Percentiles rank a stretch among this genome's conserved stretches.
Evolutionary conservation across 2,888 invertebrate species (phyloP).

Genomic region (Tiphia femorata): DNA sequence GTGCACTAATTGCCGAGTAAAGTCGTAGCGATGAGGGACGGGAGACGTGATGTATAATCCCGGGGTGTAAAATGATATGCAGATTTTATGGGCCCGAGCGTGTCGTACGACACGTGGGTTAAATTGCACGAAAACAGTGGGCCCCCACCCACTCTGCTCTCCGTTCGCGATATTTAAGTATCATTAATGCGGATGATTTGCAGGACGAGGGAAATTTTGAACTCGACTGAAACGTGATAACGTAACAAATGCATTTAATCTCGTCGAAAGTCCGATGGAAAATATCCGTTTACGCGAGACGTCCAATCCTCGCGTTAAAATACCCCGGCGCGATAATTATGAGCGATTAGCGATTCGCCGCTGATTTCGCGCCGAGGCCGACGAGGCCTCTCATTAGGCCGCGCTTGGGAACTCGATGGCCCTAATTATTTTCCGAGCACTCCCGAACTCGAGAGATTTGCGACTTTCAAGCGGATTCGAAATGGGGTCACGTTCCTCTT

Average conservation of each 20-base stretch:
- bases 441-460: conserved; percentile 11
- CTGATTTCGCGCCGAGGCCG: conserved; percentile 11
- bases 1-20: not conserved
- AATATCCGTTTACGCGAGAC: no score
- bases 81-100: not conserved
- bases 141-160: not conserved
- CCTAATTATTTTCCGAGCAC: conserved; percentile 26
- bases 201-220: no score
- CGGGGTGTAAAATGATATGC: not conserved
- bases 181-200: no score
- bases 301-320: no score
- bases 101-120: not conserved
- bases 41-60: not conserved
- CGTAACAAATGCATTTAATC: no score
- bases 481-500: conserved; percentile 19
- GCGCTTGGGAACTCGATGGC: conserved; percentile 13
- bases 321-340: conserved; percentile 20
- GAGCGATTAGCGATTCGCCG: conserved; percentile 19
- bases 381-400: conserved; percentile 23
- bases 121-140: not conserved
- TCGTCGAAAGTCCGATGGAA: no score
- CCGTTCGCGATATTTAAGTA: no score
- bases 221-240: no score
- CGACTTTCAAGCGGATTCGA: conserved; percentile 12
- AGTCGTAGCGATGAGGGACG: no score